Base-by-base conservation (phyloP, 23 tunicate genomes). In the Ciona savignyi region DNA sequence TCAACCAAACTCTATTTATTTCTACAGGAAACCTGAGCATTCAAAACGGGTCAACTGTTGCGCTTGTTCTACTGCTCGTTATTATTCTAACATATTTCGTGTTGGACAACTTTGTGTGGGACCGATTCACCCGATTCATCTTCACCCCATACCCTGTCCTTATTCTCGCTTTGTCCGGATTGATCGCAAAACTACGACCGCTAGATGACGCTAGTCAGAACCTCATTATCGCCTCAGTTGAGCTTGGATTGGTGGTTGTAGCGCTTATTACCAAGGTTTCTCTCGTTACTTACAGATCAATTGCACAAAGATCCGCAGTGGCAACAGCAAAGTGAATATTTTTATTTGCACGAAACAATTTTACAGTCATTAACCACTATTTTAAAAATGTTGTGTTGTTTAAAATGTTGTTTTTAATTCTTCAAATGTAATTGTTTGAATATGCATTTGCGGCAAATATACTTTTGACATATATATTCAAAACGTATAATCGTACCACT, bases 31-130 rank as follows among this genome's bases (percentile, higher is more conserved):
- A 31, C 51, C 24, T 70, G 2, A 32, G 64, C 11, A 60, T 71
- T 15, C 81, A 66, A 61, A 67, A 80, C 33, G 85, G 70, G 3
- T 77, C 80, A 21, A 74, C 81, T 4, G 71, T 70, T n/a, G 23
- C 73, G 23, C 78, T 86, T 31, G 31, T 72, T 35, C 42, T 86
- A 19, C 66, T 86, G 27, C 70, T 80, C 32, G 61, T 75, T 32
- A 49, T 82, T 35, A 27, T 80, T 3, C 31, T 86, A 25, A 51
- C 63, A 29, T 70, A 56, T 51, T 70, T 70, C 24, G 51, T 70
- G 24, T 1, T 34, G 24, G 74, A 70, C 25, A 70, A 70, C 74
- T 70, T 70, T 23, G 56, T 34, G 21, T 33, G 24, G 19, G 74
- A 70, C 29, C 33, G 34, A 33, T 33, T 27, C 15, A 33, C 29